These are phyloP conservation scores for Gari tellinella DNA, from an alignment of 2,888 invertebrate genomes.

Conservation along the genomic window DNA sequence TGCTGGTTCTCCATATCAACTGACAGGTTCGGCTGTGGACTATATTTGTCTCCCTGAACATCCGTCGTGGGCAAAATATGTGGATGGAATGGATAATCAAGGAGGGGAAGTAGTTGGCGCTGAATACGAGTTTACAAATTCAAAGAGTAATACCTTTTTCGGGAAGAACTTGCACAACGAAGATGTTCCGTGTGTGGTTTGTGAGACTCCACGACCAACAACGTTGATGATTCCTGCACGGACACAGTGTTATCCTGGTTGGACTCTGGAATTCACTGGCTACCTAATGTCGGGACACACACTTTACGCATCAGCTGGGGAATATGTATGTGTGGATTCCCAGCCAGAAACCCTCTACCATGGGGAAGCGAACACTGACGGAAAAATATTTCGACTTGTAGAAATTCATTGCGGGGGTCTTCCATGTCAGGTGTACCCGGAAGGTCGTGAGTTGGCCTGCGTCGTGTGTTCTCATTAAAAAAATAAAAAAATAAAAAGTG, in stretches of 20 bases:
- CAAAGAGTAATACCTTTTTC: neutral
- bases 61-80: conserved; percentile 27
- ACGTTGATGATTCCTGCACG: too few species aligned
- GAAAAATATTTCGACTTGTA: conserved; percentile 19
- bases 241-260: too few species aligned
- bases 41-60: conserved; percentile 21
- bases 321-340: conserved; percentile 26
- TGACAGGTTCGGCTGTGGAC: conserved; percentile 6
- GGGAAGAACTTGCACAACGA: neutral
- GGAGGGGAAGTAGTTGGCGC: conserved; percentile 23
- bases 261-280: too few species aligned
- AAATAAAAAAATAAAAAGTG: too few species aligned
- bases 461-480: conserved; percentile 35
- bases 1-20: conserved; percentile 17
- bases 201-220: too few species aligned
- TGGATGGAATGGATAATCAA: conserved; percentile 14
- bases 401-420: conserved; percentile 30
- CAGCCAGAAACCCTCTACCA: conserved; percentile 23
- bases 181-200: conserved; percentile 15
- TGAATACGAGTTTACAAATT: conserved; percentile 3
- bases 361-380: conserved; percentile 11
- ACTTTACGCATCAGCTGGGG: neutral
- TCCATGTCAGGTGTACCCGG: conserved; percentile 27
- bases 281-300: neutral
- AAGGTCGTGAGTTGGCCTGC: conserved; percentile 27